Base-by-base conservation (phyloP, 2,797 vertebrate genomes). In the Peromyscus aztecus region DNA sequence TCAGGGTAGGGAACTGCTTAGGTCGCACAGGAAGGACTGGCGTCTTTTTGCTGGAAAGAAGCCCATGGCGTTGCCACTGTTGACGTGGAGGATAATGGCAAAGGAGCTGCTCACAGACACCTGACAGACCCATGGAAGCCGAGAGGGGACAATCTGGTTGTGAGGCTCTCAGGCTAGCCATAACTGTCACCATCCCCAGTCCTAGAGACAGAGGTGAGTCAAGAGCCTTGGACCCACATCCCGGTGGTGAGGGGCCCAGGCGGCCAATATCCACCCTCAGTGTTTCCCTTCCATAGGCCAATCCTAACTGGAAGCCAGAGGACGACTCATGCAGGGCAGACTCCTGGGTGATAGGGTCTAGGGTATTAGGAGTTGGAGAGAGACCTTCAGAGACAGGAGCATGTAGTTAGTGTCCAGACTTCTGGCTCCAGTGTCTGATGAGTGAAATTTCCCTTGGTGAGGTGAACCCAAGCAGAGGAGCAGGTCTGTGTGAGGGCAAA, bases 261-360 rank as follows among this genome's bases (percentile, higher is more conserved):
- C 34, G 55, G 23, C 61, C 19, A 91, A 77, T 31, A 43, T 31
- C 31, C 23, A n/a, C 37, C 55, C 27, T 43, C 43, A 10, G 65
- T 46, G 40, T 40, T 11, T 84, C 55, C 7, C 37, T 85, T 77
- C 31, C 16, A 11, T 7, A 69, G 57, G 77, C 67, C 77, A 92
- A 61, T 92, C 71, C 57, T 87, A 90, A 2, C 61, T 55, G 77
- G 46, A 90, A 92, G 13, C 81, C 90, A 83, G 85, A 95, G n/a
- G 88, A 16, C 59, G 71, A 59, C 57, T 71, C 24, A 24, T 17
- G 16, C 34, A 29, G 24, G 67, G 24, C 34, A 73, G 34, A 24
- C 21, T 55, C 67, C 49, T 37, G 16, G 31, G 27, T 78, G 27
- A 55, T 57, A 84, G n/a, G 40, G 4, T 21, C 49, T 19, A 12